Percentiles rank a stretch among this genome's conserved stretches.
Conservation (phyloP, 2,888 invertebrate species). For the Carabus problematicus region DNA sequence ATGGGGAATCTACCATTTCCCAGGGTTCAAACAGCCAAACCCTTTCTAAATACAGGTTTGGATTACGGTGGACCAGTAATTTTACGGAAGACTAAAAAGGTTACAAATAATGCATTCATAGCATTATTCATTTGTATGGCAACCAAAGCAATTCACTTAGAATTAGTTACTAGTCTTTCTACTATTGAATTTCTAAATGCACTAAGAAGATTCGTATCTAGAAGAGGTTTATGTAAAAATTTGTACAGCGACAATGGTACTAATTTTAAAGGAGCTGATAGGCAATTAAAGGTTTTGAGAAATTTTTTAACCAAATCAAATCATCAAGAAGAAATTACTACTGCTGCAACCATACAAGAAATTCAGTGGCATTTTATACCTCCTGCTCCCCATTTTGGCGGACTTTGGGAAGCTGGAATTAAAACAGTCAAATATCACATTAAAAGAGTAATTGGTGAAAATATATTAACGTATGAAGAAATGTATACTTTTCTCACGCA, state of each 20-base stretch:
- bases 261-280: constrained; percentile 23
- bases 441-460: too few relatives aligned
- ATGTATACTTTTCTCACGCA: too few relatives aligned
- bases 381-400: too few relatives aligned
- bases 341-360: too few relatives aligned
- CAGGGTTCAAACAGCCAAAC: not conserved
- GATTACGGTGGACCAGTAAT: constrained; percentile 22
- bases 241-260: constrained; percentile 18
- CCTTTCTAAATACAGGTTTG: constrained; percentile 8
- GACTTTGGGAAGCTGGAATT: too few relatives aligned
- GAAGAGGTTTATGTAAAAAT: constrained; percentile 16
- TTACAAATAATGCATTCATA: not conserved
- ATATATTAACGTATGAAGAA: too few relatives aligned
- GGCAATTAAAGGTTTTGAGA: not conserved
- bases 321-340: too few relatives aligned
- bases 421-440: too few relatives aligned
- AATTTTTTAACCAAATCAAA: too few relatives aligned
- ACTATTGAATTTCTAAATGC: constrained; percentile 13
- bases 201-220: constrained; percentile 15
- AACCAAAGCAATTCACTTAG: constrained; percentile 16
- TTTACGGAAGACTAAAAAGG: constrained; percentile 5
- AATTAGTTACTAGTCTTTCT: not conserved
- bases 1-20: not conserved
- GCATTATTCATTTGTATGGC: constrained; percentile 12
- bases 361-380: too few relatives aligned